A percentile compares a stretch with the other conserved stretches of the same genome.
Conservation (phyloP, 2,797 vertebrate genomes). For the Characodon lateralis region DNA sequence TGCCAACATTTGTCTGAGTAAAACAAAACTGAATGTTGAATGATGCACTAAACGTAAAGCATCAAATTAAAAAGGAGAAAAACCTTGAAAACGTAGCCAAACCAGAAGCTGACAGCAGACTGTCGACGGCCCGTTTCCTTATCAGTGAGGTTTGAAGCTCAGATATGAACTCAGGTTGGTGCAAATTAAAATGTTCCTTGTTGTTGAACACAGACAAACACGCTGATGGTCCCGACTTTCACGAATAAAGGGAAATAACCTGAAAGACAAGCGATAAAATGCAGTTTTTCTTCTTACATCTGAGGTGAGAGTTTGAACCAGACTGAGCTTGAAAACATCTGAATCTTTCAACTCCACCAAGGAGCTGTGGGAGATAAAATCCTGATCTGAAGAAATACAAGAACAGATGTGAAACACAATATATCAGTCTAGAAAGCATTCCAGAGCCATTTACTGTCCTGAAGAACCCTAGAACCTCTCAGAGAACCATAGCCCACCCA, state of each 20-base stretch:
- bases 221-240: background rate
- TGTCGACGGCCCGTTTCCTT: background rate
- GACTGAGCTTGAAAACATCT: too few species aligned
- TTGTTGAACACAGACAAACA: background rate
- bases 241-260: too few species aligned
- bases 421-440: too few species aligned
- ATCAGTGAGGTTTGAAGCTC: background rate
- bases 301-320: too few species aligned
- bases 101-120: background rate
- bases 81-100: background rate
- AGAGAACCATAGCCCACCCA: too few species aligned
- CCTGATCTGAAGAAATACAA: too few species aligned
- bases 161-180: background rate
- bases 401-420: too few species aligned
- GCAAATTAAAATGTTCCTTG: background rate
- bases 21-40: background rate
- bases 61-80: background rate
- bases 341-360: too few species aligned
- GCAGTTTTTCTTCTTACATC: too few species aligned
- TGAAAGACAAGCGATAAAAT: too few species aligned
- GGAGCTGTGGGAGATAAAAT: too few species aligned
- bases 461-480: too few species aligned
- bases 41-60: background rate
- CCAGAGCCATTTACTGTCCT: background rate
- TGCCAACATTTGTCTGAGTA: background rate